A percentile compares a stretch with the other conserved stretches of the same genome.
phyloP scores from a whole-genome alignment of 1,140 invertebrate species.

The Drosophila novamexicana region DNA sequence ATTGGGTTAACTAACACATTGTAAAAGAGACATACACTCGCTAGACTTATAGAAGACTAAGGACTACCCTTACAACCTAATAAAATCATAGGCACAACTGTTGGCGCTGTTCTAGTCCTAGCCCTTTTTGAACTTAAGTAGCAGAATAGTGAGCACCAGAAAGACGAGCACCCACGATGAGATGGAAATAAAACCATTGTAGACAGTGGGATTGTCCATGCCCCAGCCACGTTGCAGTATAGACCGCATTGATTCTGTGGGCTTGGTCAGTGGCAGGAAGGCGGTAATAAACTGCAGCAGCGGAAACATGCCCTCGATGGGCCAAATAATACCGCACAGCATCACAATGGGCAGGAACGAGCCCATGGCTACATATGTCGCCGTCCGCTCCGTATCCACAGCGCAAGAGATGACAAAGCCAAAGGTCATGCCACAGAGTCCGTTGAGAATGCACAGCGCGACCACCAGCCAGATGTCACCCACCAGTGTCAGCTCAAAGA shows the following conservation, averaged over 20 bases:
- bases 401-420: constrained; percentile 95
- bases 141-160: constrained; percentile 90
- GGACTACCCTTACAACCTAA: constrained; percentile 73
- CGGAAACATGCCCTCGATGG: constrained; percentile 92
- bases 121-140: constrained; percentile 93
- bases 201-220: constrained; percentile 91
- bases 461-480: constrained; percentile 92
- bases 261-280: constrained; percentile 94
- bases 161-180: constrained; percentile 93
- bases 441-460: constrained; percentile 91
- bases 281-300: constrained; percentile 91
- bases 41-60: constrained; percentile 44
- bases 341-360: constrained; percentile 97
- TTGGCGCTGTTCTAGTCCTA: constrained; percentile 81
- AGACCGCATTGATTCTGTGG: constrained; percentile 95
- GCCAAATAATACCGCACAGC: constrained; percentile 95
- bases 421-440: constrained; percentile 97
- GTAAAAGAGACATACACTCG: constrained; percentile 40
- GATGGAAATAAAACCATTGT: constrained; percentile 93
- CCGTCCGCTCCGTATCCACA: constrained; percentile 95
- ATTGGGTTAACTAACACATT: constrained; percentile 43
- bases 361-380: constrained; percentile 96
- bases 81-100: constrained; percentile 67
- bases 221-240: constrained; percentile 95
- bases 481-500: constrained; percentile 92